Percentiles rank a stretch among this genome's conserved stretches.
Evolutionary conservation across 2,888 invertebrate genomes (phyloP).

Genomic region (Hemithea aestivaria): DNA sequence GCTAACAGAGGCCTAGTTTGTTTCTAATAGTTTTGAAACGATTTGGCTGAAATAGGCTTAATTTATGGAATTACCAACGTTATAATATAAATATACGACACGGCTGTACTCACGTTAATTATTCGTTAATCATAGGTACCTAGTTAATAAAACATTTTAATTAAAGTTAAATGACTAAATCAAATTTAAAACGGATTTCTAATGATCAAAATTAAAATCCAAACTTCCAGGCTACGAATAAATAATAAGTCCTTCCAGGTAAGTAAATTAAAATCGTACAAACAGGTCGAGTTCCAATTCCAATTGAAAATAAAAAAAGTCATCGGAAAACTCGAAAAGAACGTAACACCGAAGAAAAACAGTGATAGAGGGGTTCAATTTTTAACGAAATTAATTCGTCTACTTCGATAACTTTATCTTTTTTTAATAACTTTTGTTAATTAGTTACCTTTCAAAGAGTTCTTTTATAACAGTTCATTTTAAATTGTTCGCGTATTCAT

Average conservation of each 20-base stretch:
- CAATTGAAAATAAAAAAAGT: constrained; percentile 19
- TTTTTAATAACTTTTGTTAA: constrained; percentile 44
- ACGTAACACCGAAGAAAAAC: constrained; percentile 37
- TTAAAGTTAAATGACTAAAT: too few relatives aligned
- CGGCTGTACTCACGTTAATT: too few relatives aligned
- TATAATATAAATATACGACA: too few relatives aligned
- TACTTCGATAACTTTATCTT: constrained; percentile 38
- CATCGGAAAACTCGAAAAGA: constrained; percentile 18
- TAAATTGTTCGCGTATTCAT: constrained; percentile 39
- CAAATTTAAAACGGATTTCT: too few relatives aligned
- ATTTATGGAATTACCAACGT: too few relatives aligned
- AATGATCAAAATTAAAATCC: too few relatives aligned
- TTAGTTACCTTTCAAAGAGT: constrained; percentile 40
- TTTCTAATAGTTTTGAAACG: constrained; percentile 4
- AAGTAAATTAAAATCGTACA: constrained; percentile 14
- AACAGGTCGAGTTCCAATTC: constrained; percentile 10
- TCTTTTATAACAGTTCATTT: constrained; percentile 27
- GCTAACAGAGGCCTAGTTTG: constrained; percentile 1
- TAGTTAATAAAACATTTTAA: too few relatives aligned
- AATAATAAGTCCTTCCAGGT: too few relatives aligned
- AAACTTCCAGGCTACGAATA: too few relatives aligned
- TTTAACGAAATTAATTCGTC: constrained; percentile 57
- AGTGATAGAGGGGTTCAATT: constrained; percentile 39
- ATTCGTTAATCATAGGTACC: too few relatives aligned
- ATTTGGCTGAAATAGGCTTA: too few relatives aligned